A percentile compares a stretch with the other conserved stretches of the same genome.
These are phyloP conservation scores for Prenolepis imparis DNA, from an alignment of 2,888 invertebrate genomes.

Conservation along the genomic window DNA sequence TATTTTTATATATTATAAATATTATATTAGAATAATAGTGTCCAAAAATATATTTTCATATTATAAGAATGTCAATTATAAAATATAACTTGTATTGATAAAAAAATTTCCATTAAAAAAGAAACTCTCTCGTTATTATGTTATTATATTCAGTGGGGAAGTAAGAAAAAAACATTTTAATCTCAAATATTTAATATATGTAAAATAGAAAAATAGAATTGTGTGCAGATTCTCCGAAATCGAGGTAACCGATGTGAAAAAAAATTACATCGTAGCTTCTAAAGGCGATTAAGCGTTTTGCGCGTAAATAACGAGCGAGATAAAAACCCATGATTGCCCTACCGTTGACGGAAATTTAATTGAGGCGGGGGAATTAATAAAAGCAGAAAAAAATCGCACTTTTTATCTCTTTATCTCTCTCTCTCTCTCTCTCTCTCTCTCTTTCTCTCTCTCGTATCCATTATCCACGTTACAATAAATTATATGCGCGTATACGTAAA, in stretches of 20 bases:
- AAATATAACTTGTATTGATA: neutral
- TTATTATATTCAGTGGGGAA: neutral
- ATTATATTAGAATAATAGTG: neutral
- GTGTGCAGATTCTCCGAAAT: neutral
- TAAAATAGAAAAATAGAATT: neutral
- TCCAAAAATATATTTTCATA: neutral
- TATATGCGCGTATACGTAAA: neutral
- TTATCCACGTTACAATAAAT: slow-evolving; percentile 14
- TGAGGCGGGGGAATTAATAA: slow-evolving; percentile 28
- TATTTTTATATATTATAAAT: neutral
- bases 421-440: neutral
- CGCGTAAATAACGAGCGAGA: slow-evolving; percentile 37
- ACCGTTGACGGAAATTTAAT: slow-evolving; percentile 46
- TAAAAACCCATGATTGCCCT: slow-evolving; percentile 30
- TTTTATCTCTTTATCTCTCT: neutral
- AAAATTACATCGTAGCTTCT: slow-evolving; percentile 11
- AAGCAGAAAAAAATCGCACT: neutral
- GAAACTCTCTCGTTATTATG: neutral
- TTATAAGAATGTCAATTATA: neutral
- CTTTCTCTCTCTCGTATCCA: neutral
- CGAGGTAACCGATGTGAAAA: slow-evolving; percentile 16
- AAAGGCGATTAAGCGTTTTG: slow-evolving; percentile 43
- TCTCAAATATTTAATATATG: neutral
- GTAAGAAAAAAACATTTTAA: neutral
- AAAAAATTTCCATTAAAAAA: neutral